A percentile compares a stretch with the other conserved stretches of the same genome.
Conservation (phyloP, 1,140 invertebrate species). For the Leptoteleia sp. region DNA sequence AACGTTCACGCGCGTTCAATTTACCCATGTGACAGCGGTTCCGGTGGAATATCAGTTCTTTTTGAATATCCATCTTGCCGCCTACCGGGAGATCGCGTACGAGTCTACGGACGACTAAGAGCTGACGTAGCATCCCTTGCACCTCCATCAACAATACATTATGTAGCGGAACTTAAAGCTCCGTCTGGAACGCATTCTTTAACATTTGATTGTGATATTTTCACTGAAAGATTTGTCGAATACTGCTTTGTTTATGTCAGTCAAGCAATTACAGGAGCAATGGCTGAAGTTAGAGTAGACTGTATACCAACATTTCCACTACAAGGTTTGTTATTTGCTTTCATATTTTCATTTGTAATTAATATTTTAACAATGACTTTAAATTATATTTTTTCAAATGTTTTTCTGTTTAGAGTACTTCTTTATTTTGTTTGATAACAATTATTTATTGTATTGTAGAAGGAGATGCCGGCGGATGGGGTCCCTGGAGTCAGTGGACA, state of each 20-base stretch:
- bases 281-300: constrained; percentile 89
- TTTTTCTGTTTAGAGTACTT: too few relatives aligned
- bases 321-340: constrained; percentile 83
- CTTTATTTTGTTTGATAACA: too few relatives aligned
- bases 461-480: constrained; percentile 88
- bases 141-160: constrained; percentile 78
- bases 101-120: constrained; percentile 86
- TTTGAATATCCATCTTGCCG: constrained; percentile 92
- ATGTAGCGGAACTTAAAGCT: constrained; percentile 81
- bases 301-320: constrained; percentile 90
- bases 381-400: too few relatives aligned
- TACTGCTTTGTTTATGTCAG: constrained; percentile 94
- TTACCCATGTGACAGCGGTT: constrained; percentile 87
- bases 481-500: constrained; percentile 91
- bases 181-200: constrained; percentile 86
- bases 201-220: constrained; percentile 90
- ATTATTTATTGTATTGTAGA: too few relatives aligned
- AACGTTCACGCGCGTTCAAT: constrained; percentile 90
- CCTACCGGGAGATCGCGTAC: constrained; percentile 87
- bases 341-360: background rate
- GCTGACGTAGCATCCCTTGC: constrained; percentile 86
- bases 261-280: constrained; percentile 89
- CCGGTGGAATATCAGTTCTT: constrained; percentile 86
- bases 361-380: background rate
- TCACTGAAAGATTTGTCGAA: constrained; percentile 89